phyloP scores from a whole-genome alignment of 2,113 vertebrate genomes.

The Carlito syrichta region DNA sequence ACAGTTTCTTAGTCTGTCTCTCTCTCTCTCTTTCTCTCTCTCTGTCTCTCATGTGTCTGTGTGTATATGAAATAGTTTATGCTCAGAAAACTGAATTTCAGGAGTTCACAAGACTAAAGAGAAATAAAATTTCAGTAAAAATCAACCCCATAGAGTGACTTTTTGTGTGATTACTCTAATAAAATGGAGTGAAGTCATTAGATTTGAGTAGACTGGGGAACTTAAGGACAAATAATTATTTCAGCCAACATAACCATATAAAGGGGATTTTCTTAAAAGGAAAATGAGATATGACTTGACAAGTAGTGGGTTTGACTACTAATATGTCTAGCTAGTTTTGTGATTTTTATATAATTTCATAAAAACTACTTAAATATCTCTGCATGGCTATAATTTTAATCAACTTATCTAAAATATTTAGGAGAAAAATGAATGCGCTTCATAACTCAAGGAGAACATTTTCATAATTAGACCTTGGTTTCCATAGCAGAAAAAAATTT shows the following conservation, averaged over 20 bases:
- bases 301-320: neutral
- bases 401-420: neutral
- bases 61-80: neutral
- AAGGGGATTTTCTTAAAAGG: neutral
- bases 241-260: neutral
- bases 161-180: neutral
- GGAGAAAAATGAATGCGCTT: neutral
- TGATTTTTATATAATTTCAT: neutral
- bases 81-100: neutral
- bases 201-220: neutral
- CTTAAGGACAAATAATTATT: neutral
- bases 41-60: neutral
- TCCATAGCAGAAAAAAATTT: neutral
- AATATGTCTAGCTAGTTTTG: neutral
- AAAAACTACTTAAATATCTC: neutral
- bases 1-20: neutral
- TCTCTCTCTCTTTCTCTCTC: neutral
- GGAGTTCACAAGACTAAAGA: neutral
- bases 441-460: neutral
- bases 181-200: neutral
- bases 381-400: neutral
- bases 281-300: neutral
- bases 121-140: neutral
- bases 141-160: neutral
- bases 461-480: neutral